These are phyloP conservation scores for Drosophila sucinea DNA, from an alignment of 1,140 invertebrate species.

Conservation along the genomic window DNA sequence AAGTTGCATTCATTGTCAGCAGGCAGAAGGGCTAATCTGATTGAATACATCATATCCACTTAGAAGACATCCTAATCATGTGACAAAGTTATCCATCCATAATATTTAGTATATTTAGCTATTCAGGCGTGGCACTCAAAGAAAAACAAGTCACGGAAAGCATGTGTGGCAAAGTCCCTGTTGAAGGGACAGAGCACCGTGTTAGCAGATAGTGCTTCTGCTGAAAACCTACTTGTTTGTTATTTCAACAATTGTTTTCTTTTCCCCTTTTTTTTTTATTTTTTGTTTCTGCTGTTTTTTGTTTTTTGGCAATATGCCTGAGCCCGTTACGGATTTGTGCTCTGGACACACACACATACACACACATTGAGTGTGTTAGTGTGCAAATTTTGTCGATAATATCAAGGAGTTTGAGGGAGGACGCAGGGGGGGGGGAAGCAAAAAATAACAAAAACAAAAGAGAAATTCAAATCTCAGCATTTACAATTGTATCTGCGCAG, in stretches of 20 bases:
- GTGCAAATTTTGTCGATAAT: slow-evolving; percentile 52
- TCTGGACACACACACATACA: background rate
- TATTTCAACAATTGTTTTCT: slow-evolving; percentile 10
- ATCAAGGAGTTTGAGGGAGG: slow-evolving; percentile 17
- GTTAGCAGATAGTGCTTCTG: background rate
- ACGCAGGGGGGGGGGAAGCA: background rate
- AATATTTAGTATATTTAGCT: slow-evolving; percentile 3
- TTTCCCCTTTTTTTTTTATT: background rate
- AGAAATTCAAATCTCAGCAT: slow-evolving; percentile 65
- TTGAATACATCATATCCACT: slow-evolving; percentile 1
- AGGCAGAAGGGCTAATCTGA: background rate
- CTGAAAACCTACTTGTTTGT: background rate
- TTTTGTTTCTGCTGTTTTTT: slow-evolving; percentile 6
- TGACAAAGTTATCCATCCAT: slow-evolving; percentile 1
- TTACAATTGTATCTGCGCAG: slow-evolving; percentile 63
- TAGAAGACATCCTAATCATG: slow-evolving; percentile 20
- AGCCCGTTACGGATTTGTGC: background rate
- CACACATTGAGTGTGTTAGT: slow-evolving; percentile 24
- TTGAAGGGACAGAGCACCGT: background rate
- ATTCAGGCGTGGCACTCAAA: background rate
- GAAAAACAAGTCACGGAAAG: background rate
- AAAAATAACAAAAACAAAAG: slow-evolving; percentile 22
- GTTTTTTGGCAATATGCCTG: slow-evolving; percentile 34
- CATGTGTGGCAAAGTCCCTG: background rate
- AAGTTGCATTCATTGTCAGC: no score